Evolutionary conservation across 2,888 invertebrate species (phyloP).

Genomic region (Ormyrus pomaceus): DNA sequence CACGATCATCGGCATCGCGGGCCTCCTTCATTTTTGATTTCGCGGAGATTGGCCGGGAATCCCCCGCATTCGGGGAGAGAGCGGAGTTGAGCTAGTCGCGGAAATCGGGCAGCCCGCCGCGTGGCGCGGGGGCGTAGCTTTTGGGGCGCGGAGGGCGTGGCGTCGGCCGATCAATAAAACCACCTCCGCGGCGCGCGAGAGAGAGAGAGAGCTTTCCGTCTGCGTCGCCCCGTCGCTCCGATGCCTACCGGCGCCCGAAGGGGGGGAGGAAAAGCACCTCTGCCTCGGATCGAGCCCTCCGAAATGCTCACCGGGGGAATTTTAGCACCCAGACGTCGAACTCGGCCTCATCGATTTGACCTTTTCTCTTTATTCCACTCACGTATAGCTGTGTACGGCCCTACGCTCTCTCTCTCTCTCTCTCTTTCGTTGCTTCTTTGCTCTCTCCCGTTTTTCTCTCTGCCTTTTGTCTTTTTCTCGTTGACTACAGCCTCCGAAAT

Average conservation of each 20-base stretch:
- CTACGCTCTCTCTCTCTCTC: not conserved
- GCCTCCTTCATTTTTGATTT: not conserved
- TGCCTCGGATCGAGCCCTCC: slow-evolving; percentile 8
- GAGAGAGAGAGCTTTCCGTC: too few species aligned
- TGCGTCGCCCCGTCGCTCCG: not conserved
- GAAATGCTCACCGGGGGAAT: slow-evolving; percentile 34
- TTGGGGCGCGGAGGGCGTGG: slow-evolving; percentile 71
- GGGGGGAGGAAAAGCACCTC: slow-evolving; percentile 29
- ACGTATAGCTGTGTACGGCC: not conserved
- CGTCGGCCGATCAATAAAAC: slow-evolving; percentile 71
- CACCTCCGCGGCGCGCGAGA: slow-evolving; percentile 60
- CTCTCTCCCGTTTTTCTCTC: not conserved
- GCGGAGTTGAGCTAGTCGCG: too few species aligned
- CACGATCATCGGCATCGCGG: not conserved
- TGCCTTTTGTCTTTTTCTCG: not conserved
- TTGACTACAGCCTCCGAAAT: too few species aligned
- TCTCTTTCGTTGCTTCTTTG: not conserved
- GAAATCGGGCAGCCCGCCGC: slow-evolving; percentile 18
- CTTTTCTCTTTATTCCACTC: slow-evolving; percentile 43
- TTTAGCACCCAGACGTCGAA: slow-evolving; percentile 38
- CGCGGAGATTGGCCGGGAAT: slow-evolving; percentile 24
- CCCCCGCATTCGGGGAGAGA: too few species aligned
- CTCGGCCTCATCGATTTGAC: slow-evolving; percentile 50
- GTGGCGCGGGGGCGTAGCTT: slow-evolving; percentile 67
- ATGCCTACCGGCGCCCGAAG: not conserved